Percentiles rank a stretch among this genome's conserved stretches.
Evolutionary conservation across 2,113 vertebrate genomes (phyloP).

Genomic region (Pygoscelis adeliae): DNA sequence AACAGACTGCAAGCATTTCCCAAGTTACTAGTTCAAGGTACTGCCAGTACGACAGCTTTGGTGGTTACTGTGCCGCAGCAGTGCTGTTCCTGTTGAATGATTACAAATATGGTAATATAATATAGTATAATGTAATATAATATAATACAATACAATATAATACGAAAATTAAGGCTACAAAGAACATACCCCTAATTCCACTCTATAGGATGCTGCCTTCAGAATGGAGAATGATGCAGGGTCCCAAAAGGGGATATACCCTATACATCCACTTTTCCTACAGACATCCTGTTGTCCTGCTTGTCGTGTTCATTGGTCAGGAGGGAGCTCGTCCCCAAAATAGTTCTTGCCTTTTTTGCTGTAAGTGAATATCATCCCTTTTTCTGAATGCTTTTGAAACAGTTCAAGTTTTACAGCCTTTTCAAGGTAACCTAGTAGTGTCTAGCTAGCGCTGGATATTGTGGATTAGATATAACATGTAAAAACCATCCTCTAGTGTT

Average conservation of each 20-base stretch:
- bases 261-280: not conserved
- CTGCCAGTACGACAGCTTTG: not conserved
- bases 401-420: not conserved
- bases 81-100: not conserved
- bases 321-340: not conserved
- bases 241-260: not conserved
- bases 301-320: rapidly evolving
- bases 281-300: rapidly evolving
- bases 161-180: not conserved
- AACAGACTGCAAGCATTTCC: not conserved
- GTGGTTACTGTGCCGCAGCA: not conserved
- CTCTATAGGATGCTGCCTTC: not conserved
- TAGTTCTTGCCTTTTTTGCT: not conserved
- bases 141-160: not conserved
- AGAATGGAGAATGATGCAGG: not conserved
- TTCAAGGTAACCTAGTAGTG: not conserved
- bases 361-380: not conserved
- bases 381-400: not conserved
- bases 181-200: rapidly evolving
- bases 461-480: not conserved
- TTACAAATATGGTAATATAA: not conserved
- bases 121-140: not conserved
- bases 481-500: not conserved
- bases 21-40: not conserved
- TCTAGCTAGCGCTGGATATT: not conserved